Base-by-base conservation (phyloP, 2,888 invertebrate genomes). In the Chloroclystis v-ata region DNA sequence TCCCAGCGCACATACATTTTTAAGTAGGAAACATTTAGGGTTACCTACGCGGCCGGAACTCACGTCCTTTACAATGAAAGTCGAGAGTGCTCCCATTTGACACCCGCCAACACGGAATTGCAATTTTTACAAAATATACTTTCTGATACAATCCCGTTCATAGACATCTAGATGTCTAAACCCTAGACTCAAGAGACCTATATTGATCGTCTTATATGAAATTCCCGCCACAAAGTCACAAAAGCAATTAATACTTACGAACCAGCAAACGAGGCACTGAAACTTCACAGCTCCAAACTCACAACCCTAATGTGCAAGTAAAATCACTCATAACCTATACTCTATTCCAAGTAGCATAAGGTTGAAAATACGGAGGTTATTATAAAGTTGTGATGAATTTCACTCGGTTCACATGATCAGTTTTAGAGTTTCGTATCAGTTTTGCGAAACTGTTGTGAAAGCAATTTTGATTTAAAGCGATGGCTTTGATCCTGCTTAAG, bases 241-340 rank as follows among this genome's bases (percentile, higher is more conserved):
- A 45, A 52, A 44, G 48, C 49, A 57, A 52, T 54, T 44, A 55
- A 52, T 55, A 53, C 50, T 46, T 47, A 32, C 13, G 32, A n/a
- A 32, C 32, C 45, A 48, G 42, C 40, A 28, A 33, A 49, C 43
- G 46, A 42, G 40, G 35, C 41, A 47, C 50, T 48, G 43, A 47
- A 56, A 54, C 52, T 54, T 52, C 20, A 14, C 43, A 28, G 40
- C 45, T 44, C 24, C 41, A 37, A 38, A 46, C 43, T 47, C 47
- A 43, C 39, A 29, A 28, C 35, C 30, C 38, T 45, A 43, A 39
- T 42, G 30, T 48, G 40, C 35, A 50, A 6, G 12, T 5, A 13
- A 28, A 9, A 10, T 9, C 43, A 41, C 16, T 9, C 26, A 14
- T 7, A 50, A 14, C 43, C 24, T 43, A 6, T 46, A 25, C 52